Evolutionary conservation across 2,888 invertebrate genomes (phyloP), one percentile per base, ranked within the genome.

Genomic region (Pardosa pseudoannulata): DNA sequence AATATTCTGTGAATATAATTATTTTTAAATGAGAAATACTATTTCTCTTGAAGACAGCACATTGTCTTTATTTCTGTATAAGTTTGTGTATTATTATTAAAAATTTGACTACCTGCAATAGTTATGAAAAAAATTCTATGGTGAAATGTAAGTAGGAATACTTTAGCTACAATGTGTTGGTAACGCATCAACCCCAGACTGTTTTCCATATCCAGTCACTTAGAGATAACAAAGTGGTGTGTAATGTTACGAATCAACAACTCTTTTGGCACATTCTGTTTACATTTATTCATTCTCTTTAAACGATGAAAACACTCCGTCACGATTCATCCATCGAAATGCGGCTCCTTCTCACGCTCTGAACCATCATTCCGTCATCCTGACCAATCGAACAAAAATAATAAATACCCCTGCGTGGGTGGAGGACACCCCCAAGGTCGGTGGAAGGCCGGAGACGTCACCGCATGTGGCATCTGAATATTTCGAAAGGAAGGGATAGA

Each of bases 341-440:
- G 72, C 46, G 64, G 65, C 28, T 71, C 31, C 31, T 56, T 41
- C 75, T 41, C 50, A 32, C 67, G 36, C 62, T 46, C 28, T 27
- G 31, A 46, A 64, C 73, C 71, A 31, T 41, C 11, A 28, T 23
- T 71, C 23, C 27, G 62, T 78, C 50, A 23, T 70, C 23, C 16
- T 19, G 28, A 27, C 19, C 56, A 67, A 46, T 29, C 19, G 39
- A 79, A 64, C 39, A 64, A 72, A 56, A 56, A 56, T 6, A 56
- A 56, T 16, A 56, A 56, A 56, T 56, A 3, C 27, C 64, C 13
- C 6, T 64, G 82, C 82, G 82, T 82, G 64, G 82, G 82, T 76
- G 82, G 82, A 82, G 82, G 82, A 75, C 75, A 82, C 39, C 16
- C 23, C 41, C 75, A 82, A 82, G 82, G 82, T 75, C 75, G 82